Evolutionary conservation across 2,797 vertebrate genomes (phyloP).

Genomic region (Aythya fuligula): DNA sequence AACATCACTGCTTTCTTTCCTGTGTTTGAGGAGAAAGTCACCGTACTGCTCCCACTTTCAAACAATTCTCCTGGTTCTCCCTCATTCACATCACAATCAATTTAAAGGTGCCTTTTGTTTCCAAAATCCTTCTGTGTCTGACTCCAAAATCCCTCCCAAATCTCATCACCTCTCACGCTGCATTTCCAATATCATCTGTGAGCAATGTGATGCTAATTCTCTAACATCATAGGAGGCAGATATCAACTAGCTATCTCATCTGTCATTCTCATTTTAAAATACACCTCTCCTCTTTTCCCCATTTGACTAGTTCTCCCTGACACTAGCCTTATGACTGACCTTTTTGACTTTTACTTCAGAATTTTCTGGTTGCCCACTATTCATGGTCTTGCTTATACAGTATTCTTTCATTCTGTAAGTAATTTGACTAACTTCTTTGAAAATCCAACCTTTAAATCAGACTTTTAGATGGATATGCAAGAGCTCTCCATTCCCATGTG

Average conservation of each 20-base stretch:
- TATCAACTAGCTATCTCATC: not conserved
- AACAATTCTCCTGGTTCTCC: not conserved
- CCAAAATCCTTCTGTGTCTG: not conserved
- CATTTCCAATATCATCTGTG: not conserved
- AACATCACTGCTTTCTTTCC: not conserved
- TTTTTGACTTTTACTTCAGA: not conserved
- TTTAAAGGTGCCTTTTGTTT: not conserved
- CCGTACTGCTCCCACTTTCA: not conserved
- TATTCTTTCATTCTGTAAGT: not conserved
- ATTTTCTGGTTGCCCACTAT: not conserved
- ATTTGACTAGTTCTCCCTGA: not conserved
- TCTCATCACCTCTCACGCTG: not conserved
- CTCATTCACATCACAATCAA: not conserved
- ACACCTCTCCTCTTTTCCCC: not conserved
- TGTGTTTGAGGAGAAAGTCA: not conserved
- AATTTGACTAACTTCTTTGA: not conserved
- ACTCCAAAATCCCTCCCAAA: not conserved
- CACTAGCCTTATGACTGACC: not conserved
- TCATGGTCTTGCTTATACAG: not conserved
- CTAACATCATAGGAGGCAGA: not conserved
- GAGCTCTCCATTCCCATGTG: not conserved
- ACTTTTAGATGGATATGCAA: not conserved
- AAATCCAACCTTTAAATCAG: not conserved
- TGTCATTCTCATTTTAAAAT: slow-evolving; percentile 17
- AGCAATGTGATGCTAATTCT: not conserved